Base-by-base conservation (phyloP, 1,140 invertebrate species). In the Theocolax elegans region DNA sequence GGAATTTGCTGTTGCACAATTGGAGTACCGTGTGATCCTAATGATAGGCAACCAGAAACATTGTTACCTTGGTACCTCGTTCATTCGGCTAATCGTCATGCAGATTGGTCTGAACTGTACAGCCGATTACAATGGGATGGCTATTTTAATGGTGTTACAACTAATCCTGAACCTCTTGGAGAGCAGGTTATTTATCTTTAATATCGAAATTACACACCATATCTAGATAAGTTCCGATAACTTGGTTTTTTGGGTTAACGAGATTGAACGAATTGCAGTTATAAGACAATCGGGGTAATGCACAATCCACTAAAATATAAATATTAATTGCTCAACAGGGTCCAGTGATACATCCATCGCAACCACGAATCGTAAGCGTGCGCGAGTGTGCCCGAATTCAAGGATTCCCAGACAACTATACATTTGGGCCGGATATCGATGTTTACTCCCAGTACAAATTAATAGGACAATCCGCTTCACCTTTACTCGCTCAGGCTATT, bases 161-260 rank as follows among this genome's bases (percentile, higher is more conserved):
- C 94, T n/a, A 95, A 95, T 86, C 94, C 94, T 35, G 94, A 95
- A 79, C 94, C 94, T 10, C 95, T 95, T 92, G 93, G 94, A 56
- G 95, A 95, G 87, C 93, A 95, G 87, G 94, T 77, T 53, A 29
- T 6, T 62, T 9, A n/a, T n/a, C n/a, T n/a, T n/a, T n/a, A n/a
- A n/a, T n/a, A n/a, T n/a, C n/a, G n/a, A n/a, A n/a, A n/a, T n/a
- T 40, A 10, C n/a, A 0, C 21, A 3, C n/a, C 8, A 25, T 63
- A 12, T 10, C n/a, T n/a, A n/a, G n/a, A n/a, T n/a, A n/a, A n/a
- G n/a, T n/a, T n/a, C n/a, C n/a, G n/a, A n/a, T n/a, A n/a, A n/a
- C n/a, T n/a, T n/a, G n/a, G n/a, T n/a, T n/a, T n/a, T n/a, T n/a
- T n/a, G n/a, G n/a, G n/a, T n/a, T n/a, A n/a, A n/a, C n/a, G n/a